These are phyloP conservation scores for Pseudomyrmex sp. DNA, from an alignment of 1,140 invertebrate genomes.

Conservation along the genomic window DNA sequence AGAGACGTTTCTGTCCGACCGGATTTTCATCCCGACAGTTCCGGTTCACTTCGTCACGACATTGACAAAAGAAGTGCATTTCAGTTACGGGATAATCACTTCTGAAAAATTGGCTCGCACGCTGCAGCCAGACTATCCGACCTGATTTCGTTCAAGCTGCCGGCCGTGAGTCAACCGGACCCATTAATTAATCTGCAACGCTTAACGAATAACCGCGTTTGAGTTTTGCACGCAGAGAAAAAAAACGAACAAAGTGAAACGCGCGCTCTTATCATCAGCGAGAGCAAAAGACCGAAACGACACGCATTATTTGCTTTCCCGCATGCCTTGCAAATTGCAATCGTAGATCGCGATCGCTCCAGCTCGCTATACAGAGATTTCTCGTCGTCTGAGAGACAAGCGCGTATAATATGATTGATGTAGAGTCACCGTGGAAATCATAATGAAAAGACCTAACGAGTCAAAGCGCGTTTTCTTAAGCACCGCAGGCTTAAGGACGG, in stretches of 20 bases:
- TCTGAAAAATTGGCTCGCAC: constrained; percentile 49
- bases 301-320: not conserved
- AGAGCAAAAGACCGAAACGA: not conserved
- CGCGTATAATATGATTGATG: constrained; percentile 41
- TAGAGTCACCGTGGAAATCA: constrained; percentile 18
- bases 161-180: constrained; percentile 18
- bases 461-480: not conserved
- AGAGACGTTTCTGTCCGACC: constrained; percentile 4
- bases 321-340: not conserved
- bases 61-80: constrained; percentile 51
- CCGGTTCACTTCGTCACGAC: constrained; percentile 30
- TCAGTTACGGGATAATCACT: constrained; percentile 54
- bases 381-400: not conserved
- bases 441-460: constrained; percentile 41
- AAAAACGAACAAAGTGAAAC: not conserved
- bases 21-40: constrained; percentile 45
- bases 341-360: not conserved
- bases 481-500: not conserved
- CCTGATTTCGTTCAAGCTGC: constrained; percentile 37
- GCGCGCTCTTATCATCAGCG: not conserved
- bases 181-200: constrained; percentile 33
- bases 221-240: not conserved
- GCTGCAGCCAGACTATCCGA: constrained; percentile 32
- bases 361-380: not conserved
- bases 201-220: constrained; percentile 13